Evolutionary conservation across 1,140 invertebrate genomes (phyloP), one percentile per base, ranked within the genome.

Genomic region (Ostrea edulis): DNA sequence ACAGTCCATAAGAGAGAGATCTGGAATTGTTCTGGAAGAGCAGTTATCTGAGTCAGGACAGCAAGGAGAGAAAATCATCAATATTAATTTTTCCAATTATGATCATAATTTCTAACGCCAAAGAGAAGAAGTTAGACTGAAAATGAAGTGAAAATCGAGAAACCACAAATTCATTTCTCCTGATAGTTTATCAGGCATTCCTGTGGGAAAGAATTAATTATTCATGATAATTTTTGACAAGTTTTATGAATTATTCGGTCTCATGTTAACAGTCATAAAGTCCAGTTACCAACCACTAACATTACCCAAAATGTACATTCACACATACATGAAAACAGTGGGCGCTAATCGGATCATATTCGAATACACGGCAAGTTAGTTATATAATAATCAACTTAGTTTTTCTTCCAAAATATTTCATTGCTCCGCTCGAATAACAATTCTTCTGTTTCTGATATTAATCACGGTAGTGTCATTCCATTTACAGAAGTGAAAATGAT

Each of bases 381-480:
- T 87, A 87, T 87, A 87, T 87, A 87, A 87, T 87, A 87, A 87
- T 87, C 62, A 77, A 87, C 14, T 87, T 71, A 77, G 65, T 71
- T 84, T 82, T 53, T 87, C 86, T 82, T 84, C 52, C 44, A 11
- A 83, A 54, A 54, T 83, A 52, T 83, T 83, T 83, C 82, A 83
- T 84, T 87, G 22, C 52, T 84, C 58, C 53, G 22, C 20, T 68
- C 51, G 71, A 87, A 87, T 87, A 87, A 84, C 86, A 81, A 71
- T 87, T 68, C 83, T 62, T 35, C 29, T 68, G 62, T 65, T 65
- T 68, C 68, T 58, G 54, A 87, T 87, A 87, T 87, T 87, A 87
- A 87, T 87, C 86, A 83, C 55, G n/a, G 7, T 52, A 62, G 81
- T 82, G 82, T 52, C 55, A 84, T 51, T 53, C 82, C 62, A 82